These are phyloP conservation scores for Plumapathes pennacea DNA, from an alignment of 92 coral and sea anemone species.

Conservation along the genomic window DNA sequence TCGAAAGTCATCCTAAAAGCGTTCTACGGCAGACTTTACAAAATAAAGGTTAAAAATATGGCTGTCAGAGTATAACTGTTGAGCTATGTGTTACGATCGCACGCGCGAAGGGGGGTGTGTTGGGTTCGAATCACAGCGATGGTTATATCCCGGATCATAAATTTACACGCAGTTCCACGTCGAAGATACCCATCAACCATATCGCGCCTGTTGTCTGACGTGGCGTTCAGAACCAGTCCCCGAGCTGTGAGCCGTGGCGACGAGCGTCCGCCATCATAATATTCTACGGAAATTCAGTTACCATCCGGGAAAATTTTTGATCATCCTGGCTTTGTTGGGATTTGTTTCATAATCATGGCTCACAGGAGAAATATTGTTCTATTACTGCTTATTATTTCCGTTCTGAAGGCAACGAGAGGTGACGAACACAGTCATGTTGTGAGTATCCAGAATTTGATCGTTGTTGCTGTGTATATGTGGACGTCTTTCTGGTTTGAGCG, in stretches of 20 bases:
- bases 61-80: no score
- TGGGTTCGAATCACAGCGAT: no score
- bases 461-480: not conserved
- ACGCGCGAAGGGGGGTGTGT: no score
- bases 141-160: no score
- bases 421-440: conserved; percentile 98
- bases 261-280: conserved; percentile 83
- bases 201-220: conserved; percentile 65
- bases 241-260: conserved; percentile 67
- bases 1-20: no score
- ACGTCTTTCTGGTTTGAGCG: no score
- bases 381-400: conserved; percentile 63
- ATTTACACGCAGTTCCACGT: not conserved
- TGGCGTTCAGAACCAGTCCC: conserved; percentile 78
- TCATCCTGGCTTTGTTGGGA: conserved; percentile 51
- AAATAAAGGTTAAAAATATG: no score
- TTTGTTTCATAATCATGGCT: conserved; percentile 43
- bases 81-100: no score
- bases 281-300: conserved; percentile 4
- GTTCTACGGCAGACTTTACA: no score
- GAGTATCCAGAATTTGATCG: no score
- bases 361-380: conserved; percentile 39
- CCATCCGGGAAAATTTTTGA: conserved; percentile 52
- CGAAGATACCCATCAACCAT: conserved; percentile 49
- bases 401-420: conserved; percentile 56